phyloP scores from a whole-genome alignment of 2,888 invertebrate species.

The Ochropleura plecta region DNA sequence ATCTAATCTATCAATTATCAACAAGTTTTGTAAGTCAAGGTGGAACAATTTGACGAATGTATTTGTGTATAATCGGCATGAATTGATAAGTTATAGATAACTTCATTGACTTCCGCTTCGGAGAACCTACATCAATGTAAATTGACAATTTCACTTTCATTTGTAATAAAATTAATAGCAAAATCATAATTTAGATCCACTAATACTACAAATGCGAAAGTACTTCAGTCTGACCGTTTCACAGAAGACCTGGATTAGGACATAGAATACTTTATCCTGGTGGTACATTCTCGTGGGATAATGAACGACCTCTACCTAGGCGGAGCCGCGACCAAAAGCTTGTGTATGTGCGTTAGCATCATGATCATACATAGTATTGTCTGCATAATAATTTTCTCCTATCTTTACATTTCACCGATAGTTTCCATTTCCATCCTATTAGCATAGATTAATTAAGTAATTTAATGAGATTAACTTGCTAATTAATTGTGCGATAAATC shows the following conservation, averaged over 20 bases:
- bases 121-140: not conserved
- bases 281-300: too few relatives aligned
- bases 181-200: not conserved
- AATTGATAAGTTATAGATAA: constrained; percentile 33
- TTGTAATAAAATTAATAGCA: too few relatives aligned
- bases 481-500: not conserved
- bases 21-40: constrained; percentile 69
- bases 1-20: constrained; percentile 63
- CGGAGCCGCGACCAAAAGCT: not conserved
- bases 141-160: not conserved
- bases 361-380: too few relatives aligned
- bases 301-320: too few relatives aligned
- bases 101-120: constrained; percentile 30
- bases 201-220: not conserved
- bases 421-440: not conserved
- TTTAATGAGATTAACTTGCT: not conserved
- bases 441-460: not conserved
- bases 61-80: constrained; percentile 6
- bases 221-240: not conserved
- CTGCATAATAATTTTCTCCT: not conserved
- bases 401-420: not conserved
- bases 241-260: too few relatives aligned
- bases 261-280: too few relatives aligned
- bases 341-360: too few relatives aligned
- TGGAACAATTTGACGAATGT: constrained; percentile 33